A percentile compares a stretch with the other conserved stretches of the same genome.
Evolutionary conservation across 2,113 vertebrate genomes (phyloP).

Genomic region (Rattus norvegicus): DNA sequence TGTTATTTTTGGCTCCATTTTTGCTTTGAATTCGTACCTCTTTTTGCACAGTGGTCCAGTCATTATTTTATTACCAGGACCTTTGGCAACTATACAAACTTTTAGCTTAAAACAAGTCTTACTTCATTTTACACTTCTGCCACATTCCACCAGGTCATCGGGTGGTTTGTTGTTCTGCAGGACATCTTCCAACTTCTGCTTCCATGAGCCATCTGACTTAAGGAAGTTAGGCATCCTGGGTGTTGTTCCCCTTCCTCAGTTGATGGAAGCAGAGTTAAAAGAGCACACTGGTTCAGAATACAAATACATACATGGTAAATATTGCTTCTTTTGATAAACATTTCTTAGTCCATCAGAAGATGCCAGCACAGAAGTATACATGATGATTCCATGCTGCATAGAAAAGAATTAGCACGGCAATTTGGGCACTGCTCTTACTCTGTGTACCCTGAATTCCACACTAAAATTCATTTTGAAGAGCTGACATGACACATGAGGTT

Average conservation of each 20-base stretch:
- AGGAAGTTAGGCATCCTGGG: slow-evolving; percentile 67
- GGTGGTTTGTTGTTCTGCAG: slow-evolving; percentile 81
- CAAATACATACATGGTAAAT: slow-evolving; percentile 25
- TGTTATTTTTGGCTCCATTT: background rate
- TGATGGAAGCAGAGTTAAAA: slow-evolving; percentile 72
- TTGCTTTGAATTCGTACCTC: background rate
- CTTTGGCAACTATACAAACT: slow-evolving; percentile 27
- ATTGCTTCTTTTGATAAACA: slow-evolving; percentile 71
- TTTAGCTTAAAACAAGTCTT: slow-evolving; percentile 31
- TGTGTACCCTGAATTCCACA: background rate
- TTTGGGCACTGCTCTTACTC: background rate
- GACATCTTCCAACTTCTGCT: slow-evolving; percentile 76
- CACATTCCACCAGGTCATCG: slow-evolving; percentile 75
- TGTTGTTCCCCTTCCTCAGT: slow-evolving; percentile 52
- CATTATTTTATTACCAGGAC: background rate
- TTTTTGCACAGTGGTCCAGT: background rate
- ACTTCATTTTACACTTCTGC: slow-evolving; percentile 75
- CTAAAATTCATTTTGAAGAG: background rate
- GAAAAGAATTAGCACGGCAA: slow-evolving; percentile 49
- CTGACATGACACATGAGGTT: background rate
- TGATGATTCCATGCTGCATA: background rate
- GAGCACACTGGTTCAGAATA: slow-evolving; percentile 54
- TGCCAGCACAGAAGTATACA: background rate
- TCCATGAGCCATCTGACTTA: slow-evolving; percentile 80
- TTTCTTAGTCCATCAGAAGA: slow-evolving; percentile 50